Base-by-base conservation (phyloP, 2,888 invertebrate genomes). In the Cerceris rybyensis region DNA sequence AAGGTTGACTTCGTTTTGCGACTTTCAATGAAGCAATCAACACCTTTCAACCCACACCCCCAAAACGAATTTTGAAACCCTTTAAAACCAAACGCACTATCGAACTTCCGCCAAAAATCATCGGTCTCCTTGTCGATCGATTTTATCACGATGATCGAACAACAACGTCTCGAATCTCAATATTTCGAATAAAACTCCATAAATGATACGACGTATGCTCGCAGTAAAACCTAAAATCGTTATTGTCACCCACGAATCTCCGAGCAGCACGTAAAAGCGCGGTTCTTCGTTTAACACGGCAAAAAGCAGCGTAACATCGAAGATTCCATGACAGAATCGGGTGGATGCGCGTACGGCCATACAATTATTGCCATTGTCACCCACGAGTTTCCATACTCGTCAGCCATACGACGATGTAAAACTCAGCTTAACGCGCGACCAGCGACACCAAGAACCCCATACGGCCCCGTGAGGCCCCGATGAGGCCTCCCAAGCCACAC, bases 281-380 rank as follows among this genome's bases (percentile, higher is more conserved):
- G 59, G 43, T 64, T 73, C 58, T 58, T 72, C 6, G 13, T 49
- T 28, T 2, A n/a, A 17, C 42, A 39, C 41, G 64, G 17, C 41
- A 49, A 58, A 71, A 50, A 58, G 58, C 50, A 11, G 43, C 52
- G 63, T 55, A 63, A 8, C 67, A 42, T 61, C 63, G 17, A 59
- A 8, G 7, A 50, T n/a, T 39, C 50, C 6, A 64, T 14, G 43
- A 63, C 14, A 52, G 46, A 16, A 16, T 52, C 61, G 46, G 70
- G 42, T 14, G 28, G 55, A 16, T 28, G 14, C 13, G 11, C 28
- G 43, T 66, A n/a, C 61, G 61, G 13, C 55, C 69, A 42, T 59
- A 72, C 82, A 79, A 81, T 85, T 78, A 87, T 87, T 74, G 84
- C 80, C 81, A 75, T 80, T 83, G 83, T 85, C 88, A 88, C 88